Base-by-base conservation (phyloP, 2,888 invertebrate genomes). In the Drosophila mercatorum region DNA sequence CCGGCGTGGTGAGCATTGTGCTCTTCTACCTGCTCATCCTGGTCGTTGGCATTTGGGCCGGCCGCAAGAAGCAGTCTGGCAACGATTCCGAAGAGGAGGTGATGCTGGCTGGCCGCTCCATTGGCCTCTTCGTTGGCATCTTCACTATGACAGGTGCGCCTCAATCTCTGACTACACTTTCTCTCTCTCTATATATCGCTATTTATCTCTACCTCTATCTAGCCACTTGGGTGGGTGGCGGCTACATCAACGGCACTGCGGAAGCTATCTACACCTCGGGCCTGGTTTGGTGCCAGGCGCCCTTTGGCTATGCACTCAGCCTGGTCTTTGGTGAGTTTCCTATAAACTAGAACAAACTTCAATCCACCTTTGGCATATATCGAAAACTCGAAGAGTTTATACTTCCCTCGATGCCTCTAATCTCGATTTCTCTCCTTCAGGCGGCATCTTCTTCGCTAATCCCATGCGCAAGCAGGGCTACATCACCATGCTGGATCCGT, bases 141-240 rank as follows among this genome's bases (percentile, higher is more conserved):
- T 99, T 99, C 92, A 99, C 99, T 38, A 99, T 99, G 99, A 99
- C 99, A 92, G 98, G 98, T 97, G 92, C 93, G 92, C 79, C 14
- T 28, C 2, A 22, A 38, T 14, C 26, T 6, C n/a, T 43, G 6
- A 14, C 40, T 7, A 3, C 36, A 6, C 7, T 44, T 10, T 51
- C 14, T 22, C 38, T 43, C 8, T 44, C 5, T 46, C 3, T 22
- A 2, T 38, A 49, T 49, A 49, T 31, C 5, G n/a, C 6, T 1
- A 31, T 49, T 8, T 49, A 0, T 56, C 3, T 40, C 4, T 31
- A n/a, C 34, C 7, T 22, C 44, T 93, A 28, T 93, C 97, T 93
- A 97, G 99, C 99, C 53, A 99, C 99, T 17, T 99, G 99, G 99
- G 99, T 99, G 60, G 99, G 99, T 74, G 99, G 99, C 49, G 99